Evolutionary conservation across 2,888 invertebrate species (phyloP).

Genomic region (Luperina nickerlii): DNA sequence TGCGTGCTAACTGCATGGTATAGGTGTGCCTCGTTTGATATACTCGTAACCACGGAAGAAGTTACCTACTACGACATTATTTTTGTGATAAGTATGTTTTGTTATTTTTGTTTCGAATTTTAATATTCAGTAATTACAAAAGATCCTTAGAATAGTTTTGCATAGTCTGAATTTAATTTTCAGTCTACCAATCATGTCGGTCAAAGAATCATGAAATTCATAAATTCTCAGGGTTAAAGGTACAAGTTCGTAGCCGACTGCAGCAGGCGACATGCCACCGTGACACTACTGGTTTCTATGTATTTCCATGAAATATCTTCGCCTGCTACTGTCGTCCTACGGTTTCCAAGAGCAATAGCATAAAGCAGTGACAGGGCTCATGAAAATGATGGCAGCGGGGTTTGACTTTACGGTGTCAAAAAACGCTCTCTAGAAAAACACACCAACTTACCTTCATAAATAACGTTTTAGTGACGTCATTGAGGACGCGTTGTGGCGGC

Average conservation of each 20-base stretch:
- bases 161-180: not conserved
- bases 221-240: not conserved
- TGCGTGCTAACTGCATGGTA: not conserved
- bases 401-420: not conserved
- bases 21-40: not conserved
- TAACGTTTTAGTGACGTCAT: too few relatives aligned
- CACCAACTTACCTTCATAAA: not conserved
- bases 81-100: not conserved
- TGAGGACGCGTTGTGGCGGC: not conserved
- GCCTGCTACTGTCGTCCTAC: too few relatives aligned
- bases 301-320: too few relatives aligned
- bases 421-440: not conserved
- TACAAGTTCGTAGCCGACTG: too few relatives aligned
- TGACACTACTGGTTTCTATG: too few relatives aligned
- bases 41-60: not conserved
- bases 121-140: not conserved
- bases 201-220: not conserved
- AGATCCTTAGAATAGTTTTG: too few relatives aligned
- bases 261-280: too few relatives aligned
- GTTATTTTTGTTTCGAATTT: not conserved
- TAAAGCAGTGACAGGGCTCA: not conserved
- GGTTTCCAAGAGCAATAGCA: not conserved
- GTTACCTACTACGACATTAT: not conserved
- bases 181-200: not conserved
- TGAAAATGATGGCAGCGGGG: not conserved